Evolutionary conservation across 2,113 vertebrate genomes (phyloP).

Genomic region (Anguilla rostrata): DNA sequence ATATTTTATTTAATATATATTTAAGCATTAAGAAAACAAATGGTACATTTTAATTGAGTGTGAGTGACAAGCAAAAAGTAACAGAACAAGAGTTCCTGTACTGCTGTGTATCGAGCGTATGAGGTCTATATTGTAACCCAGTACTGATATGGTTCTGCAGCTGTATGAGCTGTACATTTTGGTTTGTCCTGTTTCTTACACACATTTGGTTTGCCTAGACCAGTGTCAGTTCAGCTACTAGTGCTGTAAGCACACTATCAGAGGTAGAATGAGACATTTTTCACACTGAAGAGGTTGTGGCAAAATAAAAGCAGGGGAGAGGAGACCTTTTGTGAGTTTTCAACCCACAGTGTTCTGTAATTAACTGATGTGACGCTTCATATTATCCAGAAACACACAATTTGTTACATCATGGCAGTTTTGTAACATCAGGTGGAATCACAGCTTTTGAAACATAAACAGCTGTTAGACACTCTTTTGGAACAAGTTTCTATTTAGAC

Average conservation of each 20-base stretch:
- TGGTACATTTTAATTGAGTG: slow-evolving; percentile 85
- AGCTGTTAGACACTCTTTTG: slow-evolving; percentile 91
- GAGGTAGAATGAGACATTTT: slow-evolving; percentile 99
- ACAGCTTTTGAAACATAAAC: slow-evolving; percentile 84
- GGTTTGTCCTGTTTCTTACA: slow-evolving; percentile 97
- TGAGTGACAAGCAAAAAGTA: slow-evolving; percentile 94
- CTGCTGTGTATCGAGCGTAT: slow-evolving; percentile 70
- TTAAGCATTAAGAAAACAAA: slow-evolving; percentile 86
- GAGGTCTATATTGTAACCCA: slow-evolving; percentile 99
- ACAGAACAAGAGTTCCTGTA: slow-evolving; percentile 85
- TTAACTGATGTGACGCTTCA: slow-evolving; percentile 50
- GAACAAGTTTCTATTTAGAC: slow-evolving; percentile 83
- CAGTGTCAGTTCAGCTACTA: slow-evolving; percentile 95
- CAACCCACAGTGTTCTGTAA: slow-evolving; percentile 62
- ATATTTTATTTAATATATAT: slow-evolving; percentile 64
- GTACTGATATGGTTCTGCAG: slow-evolving; percentile 99
- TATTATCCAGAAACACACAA: slow-evolving; percentile 81
- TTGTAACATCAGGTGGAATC: slow-evolving; percentile 80
- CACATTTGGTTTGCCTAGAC: slow-evolving; percentile 99
- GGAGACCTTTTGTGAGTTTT: slow-evolving; percentile 52
- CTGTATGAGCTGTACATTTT: slow-evolving; percentile 99
- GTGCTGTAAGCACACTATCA: slow-evolving; percentile 98
- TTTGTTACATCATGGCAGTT: slow-evolving; percentile 78
- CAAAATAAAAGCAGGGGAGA: slow-evolving; percentile 84
- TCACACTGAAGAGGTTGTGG: slow-evolving; percentile 97